Base-by-base conservation (phyloP, 1,140 invertebrate genomes). In the Drosophila equinoxialis region DNA sequence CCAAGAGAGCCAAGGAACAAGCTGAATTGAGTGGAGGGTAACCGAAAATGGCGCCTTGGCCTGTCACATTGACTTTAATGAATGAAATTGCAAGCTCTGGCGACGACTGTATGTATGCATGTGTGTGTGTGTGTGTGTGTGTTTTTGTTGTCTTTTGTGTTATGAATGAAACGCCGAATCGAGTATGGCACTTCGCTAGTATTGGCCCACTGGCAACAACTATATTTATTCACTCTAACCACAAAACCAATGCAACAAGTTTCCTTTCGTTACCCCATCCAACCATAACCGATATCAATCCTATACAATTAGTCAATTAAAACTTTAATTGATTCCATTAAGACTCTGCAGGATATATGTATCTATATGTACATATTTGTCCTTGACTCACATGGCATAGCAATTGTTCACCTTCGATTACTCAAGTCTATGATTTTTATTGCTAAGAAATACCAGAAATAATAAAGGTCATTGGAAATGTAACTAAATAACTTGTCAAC, bases 101-200 rank as follows among this genome's bases (percentile, higher is more conserved):
- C 59, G 30, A 41, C 37, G 20, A 17, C 58, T 68, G 55, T 59
- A 2, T 60, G 60, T 55, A 60, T 48, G 30, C 64, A 59, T n/a
- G n/a, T n/a, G 63, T 54, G 26, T 62, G 41, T 45, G 41, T 26
- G 48, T 65, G 17, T 63, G 14, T 39, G 3, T 39, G 37, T 39
- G 37, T 39, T 39, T 39, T 57, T 41, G 8, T 42, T 45, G 35
- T 51, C 10, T 64, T 35, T 26, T 65, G 41, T 71, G 57, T 77
- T 73, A 82, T 86, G 83, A 86, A 86, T 86, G 82, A 77, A 87
- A 71, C 65, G 30, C 72, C 60, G 72, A 79, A 68, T 71, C 67
- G 74, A 77, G 65, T 71, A 66, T 48, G 58, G 26, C 14, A 63
- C 45, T 20, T 48, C 37, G 10, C 42, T 35, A 60, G 65, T 33